Percentiles rank a stretch among this genome's conserved stretches.
These are phyloP conservation scores for Aphelenchoides avenae DNA, from an alignment of 1,140 invertebrate species.

Conservation along the genomic window DNA sequence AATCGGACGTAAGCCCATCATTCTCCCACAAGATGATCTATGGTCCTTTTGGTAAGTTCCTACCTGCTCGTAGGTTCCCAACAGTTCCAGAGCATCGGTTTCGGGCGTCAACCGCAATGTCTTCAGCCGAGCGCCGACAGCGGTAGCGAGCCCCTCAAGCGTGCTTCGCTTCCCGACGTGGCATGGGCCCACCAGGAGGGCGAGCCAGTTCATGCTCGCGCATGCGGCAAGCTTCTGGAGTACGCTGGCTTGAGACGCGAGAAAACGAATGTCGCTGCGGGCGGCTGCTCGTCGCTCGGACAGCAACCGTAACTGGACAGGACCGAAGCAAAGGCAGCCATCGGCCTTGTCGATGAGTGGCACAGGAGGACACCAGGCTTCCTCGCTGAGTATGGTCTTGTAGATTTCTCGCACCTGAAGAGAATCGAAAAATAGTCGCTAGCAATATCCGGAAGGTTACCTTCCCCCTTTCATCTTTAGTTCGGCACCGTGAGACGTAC, in stretches of 20 bases:
- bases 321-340: too few relatives aligned
- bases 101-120: slow-evolving; percentile 79
- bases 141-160: slow-evolving; percentile 71
- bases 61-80: slow-evolving; percentile 93
- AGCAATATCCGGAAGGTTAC: too few relatives aligned
- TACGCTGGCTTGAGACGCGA: slow-evolving; percentile 68
- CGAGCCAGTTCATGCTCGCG: slow-evolving; percentile 83
- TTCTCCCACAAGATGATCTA: too few relatives aligned
- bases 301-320: too few relatives aligned
- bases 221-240: slow-evolving; percentile 75
- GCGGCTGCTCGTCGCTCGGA: too few relatives aligned
- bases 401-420: too few relatives aligned
- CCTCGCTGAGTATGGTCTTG: too few relatives aligned
- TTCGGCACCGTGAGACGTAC: slow-evolving; percentile 77
- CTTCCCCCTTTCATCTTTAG: slow-evolving; percentile 68
- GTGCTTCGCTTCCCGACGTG: slow-evolving; percentile 77
- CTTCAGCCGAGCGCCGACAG: slow-evolving; percentile 72
- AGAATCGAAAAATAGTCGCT: too few relatives aligned
- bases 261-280: slow-evolving; percentile 56
- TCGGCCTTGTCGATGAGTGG: too few relatives aligned
- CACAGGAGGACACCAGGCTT: too few relatives aligned
- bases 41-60: too few relatives aligned
- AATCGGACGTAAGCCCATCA: too few relatives aligned
- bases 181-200: slow-evolving; percentile 77
- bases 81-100: slow-evolving; percentile 88